These are phyloP conservation scores for Microcebus lehilahytsara DNA, from an alignment of 2,113 vertebrate species.

Conservation along the genomic window DNA sequence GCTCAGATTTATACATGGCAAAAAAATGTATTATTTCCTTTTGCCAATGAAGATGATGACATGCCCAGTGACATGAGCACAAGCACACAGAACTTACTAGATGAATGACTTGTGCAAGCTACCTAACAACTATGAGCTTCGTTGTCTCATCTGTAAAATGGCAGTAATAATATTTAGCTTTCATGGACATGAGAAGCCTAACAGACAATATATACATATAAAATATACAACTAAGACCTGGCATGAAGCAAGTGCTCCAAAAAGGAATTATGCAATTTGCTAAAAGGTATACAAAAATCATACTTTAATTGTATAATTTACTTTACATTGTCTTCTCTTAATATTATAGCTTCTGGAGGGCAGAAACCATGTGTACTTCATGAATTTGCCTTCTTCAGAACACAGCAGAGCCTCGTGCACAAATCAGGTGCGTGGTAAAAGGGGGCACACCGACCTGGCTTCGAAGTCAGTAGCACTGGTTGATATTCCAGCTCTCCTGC, in stretches of 20 bases:
- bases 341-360: not conserved
- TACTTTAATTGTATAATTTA: not conserved
- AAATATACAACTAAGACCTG: not conserved
- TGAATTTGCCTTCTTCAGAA: not conserved
- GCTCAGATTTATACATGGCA: not conserved
- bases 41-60: not conserved
- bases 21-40: not conserved
- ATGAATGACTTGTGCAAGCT: no score
- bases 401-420: not conserved
- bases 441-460: accelerated
- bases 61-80: not conserved
- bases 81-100: not conserved
- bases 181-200: not conserved
- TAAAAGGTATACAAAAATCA: not conserved
- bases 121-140: not conserved
- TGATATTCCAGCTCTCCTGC: not conserved
- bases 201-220: not conserved
- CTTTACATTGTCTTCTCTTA: not conserved
- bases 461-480: not conserved
- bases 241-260: not conserved
- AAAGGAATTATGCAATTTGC: not conserved
- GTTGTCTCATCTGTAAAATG: not conserved
- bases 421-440: not conserved
- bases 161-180: not conserved
- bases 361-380: not conserved